Conservation (phyloP, 2,888 invertebrate genomes). For the Hemaris fuciformis region DNA sequence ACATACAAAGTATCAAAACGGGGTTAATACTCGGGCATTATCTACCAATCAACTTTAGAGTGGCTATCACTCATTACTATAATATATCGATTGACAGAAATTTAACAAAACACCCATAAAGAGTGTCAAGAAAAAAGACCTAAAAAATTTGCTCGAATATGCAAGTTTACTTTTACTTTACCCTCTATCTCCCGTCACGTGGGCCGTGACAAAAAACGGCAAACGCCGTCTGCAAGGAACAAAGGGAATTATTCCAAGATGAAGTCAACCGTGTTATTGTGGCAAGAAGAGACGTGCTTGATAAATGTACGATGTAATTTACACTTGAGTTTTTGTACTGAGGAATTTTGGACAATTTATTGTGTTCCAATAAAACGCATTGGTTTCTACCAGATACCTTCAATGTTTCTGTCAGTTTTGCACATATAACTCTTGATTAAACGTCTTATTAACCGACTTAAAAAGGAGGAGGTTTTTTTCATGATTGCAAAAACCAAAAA, state of each 20-base stretch:
- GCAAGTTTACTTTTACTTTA: neutral
- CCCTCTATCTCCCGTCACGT: slow-evolving; percentile 33
- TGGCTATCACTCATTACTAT: too few relatives aligned
- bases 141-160: neutral
- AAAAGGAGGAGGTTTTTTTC: too few relatives aligned
- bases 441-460: too few relatives aligned
- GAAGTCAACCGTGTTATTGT: slow-evolving; percentile 80
- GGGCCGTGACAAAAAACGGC: slow-evolving; percentile 49
- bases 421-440: too few relatives aligned
- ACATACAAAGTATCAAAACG: too few relatives aligned
- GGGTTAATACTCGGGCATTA: too few relatives aligned
- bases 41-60: too few relatives aligned
- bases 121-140: too few relatives aligned
- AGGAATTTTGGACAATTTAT: slow-evolving; percentile 11
- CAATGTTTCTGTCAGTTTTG: too few relatives aligned
- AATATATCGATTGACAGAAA: too few relatives aligned
- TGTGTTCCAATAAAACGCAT: slow-evolving; percentile 11
- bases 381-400: neutral
- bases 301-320: slow-evolving; percentile 76
- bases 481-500: too few relatives aligned
- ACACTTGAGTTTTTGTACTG: slow-evolving; percentile 54
- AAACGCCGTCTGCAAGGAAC: slow-evolving; percentile 67
- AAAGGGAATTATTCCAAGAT: slow-evolving; percentile 80
- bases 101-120: too few relatives aligned
- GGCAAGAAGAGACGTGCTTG: slow-evolving; percentile 60